A percentile compares a stretch with the other conserved stretches of the same genome.
These are phyloP conservation scores for Lamproptera curius DNA, from an alignment of 2,888 invertebrate genomes.

Conservation along the genomic window DNA sequence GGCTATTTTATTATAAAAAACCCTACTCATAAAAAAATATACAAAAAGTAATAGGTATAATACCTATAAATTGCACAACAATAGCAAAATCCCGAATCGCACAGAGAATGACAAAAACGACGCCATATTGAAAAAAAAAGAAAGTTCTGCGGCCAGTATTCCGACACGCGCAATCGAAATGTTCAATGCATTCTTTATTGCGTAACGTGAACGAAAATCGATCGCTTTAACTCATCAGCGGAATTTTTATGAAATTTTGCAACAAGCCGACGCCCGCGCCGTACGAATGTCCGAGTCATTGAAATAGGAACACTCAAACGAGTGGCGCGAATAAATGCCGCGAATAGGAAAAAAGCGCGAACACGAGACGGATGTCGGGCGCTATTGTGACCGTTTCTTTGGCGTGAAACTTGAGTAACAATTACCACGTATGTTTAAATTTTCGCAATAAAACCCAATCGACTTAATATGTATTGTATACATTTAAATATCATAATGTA, in stretches of 20 bases:
- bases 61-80: not conserved
- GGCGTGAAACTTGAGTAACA: not conserved
- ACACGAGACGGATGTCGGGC: not conserved
- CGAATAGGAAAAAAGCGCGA: conserved; percentile 22
- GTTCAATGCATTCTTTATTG: conserved; percentile 1
- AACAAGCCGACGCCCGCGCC: conserved; percentile 25
- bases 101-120: too few species aligned
- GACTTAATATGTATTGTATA: too few species aligned
- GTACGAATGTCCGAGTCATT: conserved; percentile 30
- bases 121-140: not conserved
- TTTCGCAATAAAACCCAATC: too few species aligned
- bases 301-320: conserved; percentile 31
- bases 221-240: conserved; percentile 5
- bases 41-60: too few species aligned
- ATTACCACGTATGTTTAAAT: not conserved
- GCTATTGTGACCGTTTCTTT: not conserved
- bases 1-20: too few species aligned
- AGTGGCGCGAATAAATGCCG: conserved; percentile 28
- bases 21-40: too few species aligned
- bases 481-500: too few species aligned
- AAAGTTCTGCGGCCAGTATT: conserved; percentile 1
- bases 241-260: conserved; percentile 21
- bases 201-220: not conserved
- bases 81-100: not conserved
- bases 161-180: not conserved